phyloP scores from a whole-genome alignment of 2,888 invertebrate species.

The Myopa tessellatipennis region DNA sequence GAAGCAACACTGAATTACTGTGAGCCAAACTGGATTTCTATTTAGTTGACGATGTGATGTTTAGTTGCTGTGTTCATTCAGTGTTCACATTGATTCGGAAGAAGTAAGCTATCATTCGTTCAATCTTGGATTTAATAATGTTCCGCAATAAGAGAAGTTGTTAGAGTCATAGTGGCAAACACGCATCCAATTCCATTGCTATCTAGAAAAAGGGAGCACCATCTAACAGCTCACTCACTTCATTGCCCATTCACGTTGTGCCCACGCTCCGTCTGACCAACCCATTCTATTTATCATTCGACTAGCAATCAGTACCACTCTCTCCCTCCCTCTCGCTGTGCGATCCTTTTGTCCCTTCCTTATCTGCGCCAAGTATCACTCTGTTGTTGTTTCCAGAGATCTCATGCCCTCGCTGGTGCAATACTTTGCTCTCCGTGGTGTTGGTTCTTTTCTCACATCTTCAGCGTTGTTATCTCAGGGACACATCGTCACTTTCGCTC shows the following conservation, averaged over 20 bases:
- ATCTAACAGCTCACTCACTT: constrained; percentile 24
- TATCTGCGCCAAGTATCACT: constrained; percentile 19
- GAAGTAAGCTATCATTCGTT: too few relatives aligned
- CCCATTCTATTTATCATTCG: neutral
- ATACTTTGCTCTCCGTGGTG: neutral
- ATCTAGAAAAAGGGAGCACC: neutral
- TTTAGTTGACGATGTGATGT: too few relatives aligned
- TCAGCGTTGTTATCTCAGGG: constrained; percentile 21
- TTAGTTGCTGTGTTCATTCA: too few relatives aligned
- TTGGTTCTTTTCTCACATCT: constrained; percentile 38
- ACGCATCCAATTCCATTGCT: neutral
- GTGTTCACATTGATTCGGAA: too few relatives aligned
- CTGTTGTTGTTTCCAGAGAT: constrained; percentile 2
- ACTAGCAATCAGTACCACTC: neutral
- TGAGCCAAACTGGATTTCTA: too few relatives aligned
- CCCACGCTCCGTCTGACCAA: neutral
- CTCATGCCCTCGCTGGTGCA: neutral
- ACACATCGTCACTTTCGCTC: constrained; percentile 6
- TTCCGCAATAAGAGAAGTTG: too few relatives aligned
- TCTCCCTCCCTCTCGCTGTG: neutral
- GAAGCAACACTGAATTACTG: too few relatives aligned
- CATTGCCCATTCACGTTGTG: constrained; percentile 17
- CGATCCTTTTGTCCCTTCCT: constrained; percentile 17
- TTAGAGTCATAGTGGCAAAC: too few relatives aligned
- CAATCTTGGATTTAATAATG: too few relatives aligned